These are phyloP conservation scores for Dissostichus mawsoni DNA, from an alignment of 2,113 vertebrate genomes.

Conservation along the genomic window DNA sequence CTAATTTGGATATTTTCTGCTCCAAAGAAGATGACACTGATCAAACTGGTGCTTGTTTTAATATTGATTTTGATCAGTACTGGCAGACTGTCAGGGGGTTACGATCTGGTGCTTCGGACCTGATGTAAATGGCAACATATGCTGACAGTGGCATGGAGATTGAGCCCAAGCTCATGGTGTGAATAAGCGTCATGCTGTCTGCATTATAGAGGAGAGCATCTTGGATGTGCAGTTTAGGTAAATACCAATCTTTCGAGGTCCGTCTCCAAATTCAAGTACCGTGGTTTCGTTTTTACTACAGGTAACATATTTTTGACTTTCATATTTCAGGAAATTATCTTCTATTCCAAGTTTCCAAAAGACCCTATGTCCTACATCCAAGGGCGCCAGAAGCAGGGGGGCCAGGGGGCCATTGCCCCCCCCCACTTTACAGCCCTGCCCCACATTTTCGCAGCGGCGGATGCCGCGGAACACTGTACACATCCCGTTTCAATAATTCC, in stretches of 20 bases:
- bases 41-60: too few relatives aligned
- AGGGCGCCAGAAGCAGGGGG: too few relatives aligned
- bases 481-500: too few relatives aligned
- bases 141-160: constrained; percentile 31
- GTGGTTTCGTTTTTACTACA: not conserved
- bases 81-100: constrained; percentile 45
- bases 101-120: not conserved
- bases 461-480: too few relatives aligned
- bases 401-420: too few relatives aligned
- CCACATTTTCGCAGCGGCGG: too few relatives aligned
- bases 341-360: constrained; percentile 63
- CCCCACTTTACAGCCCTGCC: too few relatives aligned
- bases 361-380: constrained; percentile 52
- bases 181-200: constrained; percentile 57
- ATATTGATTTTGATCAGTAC: constrained; percentile 33
- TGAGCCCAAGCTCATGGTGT: not conserved
- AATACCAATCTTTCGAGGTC: constrained; percentile 53
- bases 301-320: not conserved
- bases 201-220: constrained; percentile 65
- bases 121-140: constrained; percentile 5
- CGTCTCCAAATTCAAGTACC: not conserved
- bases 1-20: not conserved
- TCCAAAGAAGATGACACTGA: not conserved
- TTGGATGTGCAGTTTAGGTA: constrained; percentile 57
- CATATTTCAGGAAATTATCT: constrained; percentile 28